Evolutionary conservation across 1,140 invertebrate genomes (phyloP).

Genomic region (Trichonephila clavipes): DNA sequence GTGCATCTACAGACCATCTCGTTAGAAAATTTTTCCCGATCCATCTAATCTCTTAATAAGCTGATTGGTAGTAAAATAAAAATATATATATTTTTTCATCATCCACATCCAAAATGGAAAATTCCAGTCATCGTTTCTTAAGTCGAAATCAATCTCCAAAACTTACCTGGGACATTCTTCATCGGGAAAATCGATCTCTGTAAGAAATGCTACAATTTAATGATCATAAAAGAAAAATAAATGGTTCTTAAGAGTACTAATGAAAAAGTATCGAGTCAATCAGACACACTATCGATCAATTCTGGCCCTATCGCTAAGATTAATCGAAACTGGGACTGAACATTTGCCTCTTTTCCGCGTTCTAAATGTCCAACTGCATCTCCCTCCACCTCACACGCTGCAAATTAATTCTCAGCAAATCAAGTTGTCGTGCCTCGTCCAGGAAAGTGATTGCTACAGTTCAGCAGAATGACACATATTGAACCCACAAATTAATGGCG

Average conservation of each 20-base stretch:
- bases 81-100: too few relatives aligned
- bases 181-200: too few relatives aligned
- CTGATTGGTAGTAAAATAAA: too few relatives aligned
- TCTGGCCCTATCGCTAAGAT: neutral
- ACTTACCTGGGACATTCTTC: too few relatives aligned
- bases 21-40: too few relatives aligned
- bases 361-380: neutral
- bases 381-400: neutral
- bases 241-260: neutral
- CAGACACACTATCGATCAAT: neutral
- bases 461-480: slow-evolving; percentile 41
- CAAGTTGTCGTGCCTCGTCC: neutral
- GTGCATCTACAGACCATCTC: too few relatives aligned
- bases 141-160: too few relatives aligned
- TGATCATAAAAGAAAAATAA: too few relatives aligned
- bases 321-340: neutral
- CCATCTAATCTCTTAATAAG: too few relatives aligned
- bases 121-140: too few relatives aligned
- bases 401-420: slow-evolving; percentile 24
- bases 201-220: too few relatives aligned
- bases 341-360: neutral
- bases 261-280: neutral
- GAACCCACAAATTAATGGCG: slow-evolving; percentile 27
- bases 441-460: neutral
- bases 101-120: too few relatives aligned